These are phyloP conservation scores for Cottoperca gobio DNA, from an alignment of 2,797 vertebrate species.

Conservation along the genomic window DNA sequence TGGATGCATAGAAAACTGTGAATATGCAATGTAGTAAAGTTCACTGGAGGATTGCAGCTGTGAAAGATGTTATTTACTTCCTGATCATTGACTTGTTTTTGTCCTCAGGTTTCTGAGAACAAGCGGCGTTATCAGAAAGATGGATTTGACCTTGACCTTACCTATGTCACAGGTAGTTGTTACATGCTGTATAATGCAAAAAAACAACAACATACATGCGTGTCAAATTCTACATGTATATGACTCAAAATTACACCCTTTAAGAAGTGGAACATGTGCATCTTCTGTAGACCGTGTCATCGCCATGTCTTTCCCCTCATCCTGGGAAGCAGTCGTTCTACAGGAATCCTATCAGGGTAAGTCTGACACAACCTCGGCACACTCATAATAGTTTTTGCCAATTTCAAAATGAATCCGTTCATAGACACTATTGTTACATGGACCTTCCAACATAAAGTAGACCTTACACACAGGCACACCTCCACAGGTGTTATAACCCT, in stretches of 20 bases:
- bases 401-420: background rate
- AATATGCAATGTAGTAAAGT: background rate
- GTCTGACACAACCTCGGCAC: background rate
- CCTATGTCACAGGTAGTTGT: slow-evolving; percentile 91
- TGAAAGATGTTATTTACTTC: background rate
- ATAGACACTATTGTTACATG: background rate
- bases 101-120: slow-evolving; percentile 93
- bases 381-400: background rate
- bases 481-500: background rate
- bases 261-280: background rate
- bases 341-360: slow-evolving; percentile 93
- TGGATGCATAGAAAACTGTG: background rate
- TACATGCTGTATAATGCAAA: background rate
- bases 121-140: slow-evolving; percentile 94
- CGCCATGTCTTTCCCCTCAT: slow-evolving; percentile 98
- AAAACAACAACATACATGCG: too few relatives aligned
- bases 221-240: background rate
- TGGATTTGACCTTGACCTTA: slow-evolving; percentile 97
- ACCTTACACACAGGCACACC: background rate
- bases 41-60: background rate
- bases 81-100: background rate
- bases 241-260: accelerated
- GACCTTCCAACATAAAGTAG: background rate
- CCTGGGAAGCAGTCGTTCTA: slow-evolving; percentile 94
- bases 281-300: slow-evolving; percentile 90